Evolutionary conservation across 2,113 vertebrate species (phyloP).

Genomic region (Pseudorectes ferrugineus): DNA sequence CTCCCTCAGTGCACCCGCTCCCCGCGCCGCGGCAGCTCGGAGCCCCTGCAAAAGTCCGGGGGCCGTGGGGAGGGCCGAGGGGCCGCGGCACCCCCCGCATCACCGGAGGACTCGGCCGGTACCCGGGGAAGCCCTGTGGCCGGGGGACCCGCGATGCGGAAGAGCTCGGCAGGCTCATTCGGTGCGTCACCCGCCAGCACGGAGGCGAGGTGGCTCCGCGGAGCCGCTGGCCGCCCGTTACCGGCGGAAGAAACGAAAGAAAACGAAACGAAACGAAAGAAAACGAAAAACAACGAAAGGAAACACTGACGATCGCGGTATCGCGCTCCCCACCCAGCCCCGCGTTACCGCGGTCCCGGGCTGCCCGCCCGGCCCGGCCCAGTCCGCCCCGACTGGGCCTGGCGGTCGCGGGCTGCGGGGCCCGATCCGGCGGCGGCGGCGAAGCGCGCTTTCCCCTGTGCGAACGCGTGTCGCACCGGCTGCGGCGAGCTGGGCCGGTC

Average conservation of each 20-base stretch:
- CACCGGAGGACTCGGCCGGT: not conserved
- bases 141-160: not conserved
- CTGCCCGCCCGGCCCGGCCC: not conserved
- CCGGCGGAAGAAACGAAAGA: not conserved
- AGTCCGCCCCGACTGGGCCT: not conserved
- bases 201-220: not conserved
- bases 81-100: not conserved
- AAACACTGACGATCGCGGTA: not conserved
- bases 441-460: not conserved
- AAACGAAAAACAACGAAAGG: conserved; percentile 4
- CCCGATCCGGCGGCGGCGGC: not conserved
- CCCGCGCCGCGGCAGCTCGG: no score
- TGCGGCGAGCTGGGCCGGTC: not conserved
- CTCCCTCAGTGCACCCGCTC: not conserved
- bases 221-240: not conserved
- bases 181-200: not conserved
- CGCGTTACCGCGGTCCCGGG: not conserved
- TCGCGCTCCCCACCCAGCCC: not conserved
- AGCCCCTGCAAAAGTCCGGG: not conserved
- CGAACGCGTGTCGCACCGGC: not conserved
- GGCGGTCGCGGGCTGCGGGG: not conserved
- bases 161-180: not conserved
- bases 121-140: not conserved
- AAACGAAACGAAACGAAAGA: conserved; percentile 27
- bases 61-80: not conserved